phyloP scores from a whole-genome alignment of 2,888 invertebrate genomes.

The Microplitis deprimator region DNA sequence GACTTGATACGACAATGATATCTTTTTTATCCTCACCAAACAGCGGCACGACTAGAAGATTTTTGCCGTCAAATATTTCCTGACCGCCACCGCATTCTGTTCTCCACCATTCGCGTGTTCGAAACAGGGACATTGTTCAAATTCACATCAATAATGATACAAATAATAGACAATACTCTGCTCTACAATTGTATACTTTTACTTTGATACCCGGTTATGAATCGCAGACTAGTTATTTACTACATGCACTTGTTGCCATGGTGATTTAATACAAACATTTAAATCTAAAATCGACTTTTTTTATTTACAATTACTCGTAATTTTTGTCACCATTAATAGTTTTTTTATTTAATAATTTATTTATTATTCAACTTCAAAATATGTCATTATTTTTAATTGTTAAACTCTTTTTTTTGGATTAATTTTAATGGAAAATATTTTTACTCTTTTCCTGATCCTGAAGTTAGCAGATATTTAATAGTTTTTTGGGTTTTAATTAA shows the following conservation, averaged over 20 bases:
- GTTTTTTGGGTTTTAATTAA: too few species aligned
- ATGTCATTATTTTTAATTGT: too few species aligned
- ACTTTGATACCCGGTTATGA: not conserved
- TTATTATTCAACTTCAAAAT: too few species aligned
- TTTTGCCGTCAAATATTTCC: slow-evolving; percentile 75
- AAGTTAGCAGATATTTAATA: too few species aligned
- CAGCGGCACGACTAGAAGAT: slow-evolving; percentile 58
- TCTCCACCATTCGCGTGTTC: slow-evolving; percentile 91
- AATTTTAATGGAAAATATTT: too few species aligned
- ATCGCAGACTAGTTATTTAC: not conserved
- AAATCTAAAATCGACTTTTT: not conserved
- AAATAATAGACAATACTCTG: not conserved
- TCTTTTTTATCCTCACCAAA: slow-evolving; percentile 57
- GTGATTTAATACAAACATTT: not conserved
- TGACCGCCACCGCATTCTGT: slow-evolving; percentile 78
- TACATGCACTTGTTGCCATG: not conserved
- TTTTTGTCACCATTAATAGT: too few species aligned
- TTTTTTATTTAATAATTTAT: too few species aligned
- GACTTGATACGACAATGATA: slow-evolving; percentile 85
- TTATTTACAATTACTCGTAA: too few species aligned
- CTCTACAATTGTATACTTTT: not conserved
- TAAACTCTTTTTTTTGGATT: too few species aligned
- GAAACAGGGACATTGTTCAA: slow-evolving; percentile 89
- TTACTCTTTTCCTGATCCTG: too few species aligned
- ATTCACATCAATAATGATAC: not conserved